phyloP scores from a whole-genome alignment of 2,113 vertebrate genomes.

The Nymphicus hollandicus region DNA sequence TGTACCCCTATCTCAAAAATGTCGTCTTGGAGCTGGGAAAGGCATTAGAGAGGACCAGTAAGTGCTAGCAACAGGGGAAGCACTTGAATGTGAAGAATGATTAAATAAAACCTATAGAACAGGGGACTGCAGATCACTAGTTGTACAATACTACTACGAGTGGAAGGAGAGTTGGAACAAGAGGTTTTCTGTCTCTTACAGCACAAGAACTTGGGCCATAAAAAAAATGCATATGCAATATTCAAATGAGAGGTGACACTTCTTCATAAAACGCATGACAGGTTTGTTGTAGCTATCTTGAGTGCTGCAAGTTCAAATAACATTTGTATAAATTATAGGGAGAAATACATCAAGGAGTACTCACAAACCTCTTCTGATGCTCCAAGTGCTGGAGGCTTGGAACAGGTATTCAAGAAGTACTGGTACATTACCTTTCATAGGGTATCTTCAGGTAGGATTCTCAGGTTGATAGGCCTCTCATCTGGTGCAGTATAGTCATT shows the following conservation, averaged over 20 bases:
- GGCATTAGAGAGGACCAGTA: not conserved
- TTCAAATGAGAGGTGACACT: not conserved
- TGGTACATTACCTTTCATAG: not conserved
- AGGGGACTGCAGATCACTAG: not conserved
- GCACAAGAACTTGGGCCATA: not conserved
- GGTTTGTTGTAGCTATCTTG: not conserved
- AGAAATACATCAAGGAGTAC: not conserved
- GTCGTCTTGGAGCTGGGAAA: not conserved
- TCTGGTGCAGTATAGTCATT: not conserved
- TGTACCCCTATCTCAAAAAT: not conserved
- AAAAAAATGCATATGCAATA: not conserved
- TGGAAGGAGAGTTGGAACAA: not conserved
- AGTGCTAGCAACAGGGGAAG: rapidly evolving
- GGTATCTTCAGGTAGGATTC: not conserved
- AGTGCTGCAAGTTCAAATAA: not conserved
- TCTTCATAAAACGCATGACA: not conserved
- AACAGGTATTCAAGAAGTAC: not conserved
- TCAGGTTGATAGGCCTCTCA: not conserved
- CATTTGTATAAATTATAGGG: not conserved
- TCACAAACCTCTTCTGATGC: not conserved
- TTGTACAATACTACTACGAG: rapidly evolving
- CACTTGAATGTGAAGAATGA: not conserved
- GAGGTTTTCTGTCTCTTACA: not conserved
- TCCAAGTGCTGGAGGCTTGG: not conserved
- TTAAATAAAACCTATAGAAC: not conserved